These are phyloP conservation scores for Struthio camelus DNA, from an alignment of 2,113 vertebrate species.

Conservation along the genomic window DNA sequence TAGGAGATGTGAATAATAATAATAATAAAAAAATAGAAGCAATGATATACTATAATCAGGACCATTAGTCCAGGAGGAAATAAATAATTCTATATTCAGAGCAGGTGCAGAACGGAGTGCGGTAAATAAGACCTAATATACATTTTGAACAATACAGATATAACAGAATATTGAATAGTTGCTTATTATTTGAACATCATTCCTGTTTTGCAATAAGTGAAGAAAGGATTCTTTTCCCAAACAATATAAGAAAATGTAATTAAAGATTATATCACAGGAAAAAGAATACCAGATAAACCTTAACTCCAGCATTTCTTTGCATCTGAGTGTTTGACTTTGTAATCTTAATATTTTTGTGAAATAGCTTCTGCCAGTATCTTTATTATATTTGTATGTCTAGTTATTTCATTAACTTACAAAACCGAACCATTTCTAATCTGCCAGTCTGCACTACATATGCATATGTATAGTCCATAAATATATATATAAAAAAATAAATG, in stretches of 20 bases:
- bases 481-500: neutral
- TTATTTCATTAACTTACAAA: neutral
- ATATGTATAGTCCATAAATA: neutral
- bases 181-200: neutral
- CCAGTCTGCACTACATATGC: neutral
- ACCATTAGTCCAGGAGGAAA: neutral
- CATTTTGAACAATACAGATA: neutral
- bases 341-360: neutral
- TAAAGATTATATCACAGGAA: neutral
- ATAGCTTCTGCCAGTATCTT: neutral
- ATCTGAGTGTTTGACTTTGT: neutral
- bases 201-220: neutral
- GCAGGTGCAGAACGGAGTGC: neutral
- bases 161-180: neutral
- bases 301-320: neutral
- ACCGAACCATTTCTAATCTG: neutral
- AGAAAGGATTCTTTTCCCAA: neutral
- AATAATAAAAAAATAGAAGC: neutral
- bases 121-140: neutral
- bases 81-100: slow-evolving; percentile 1
- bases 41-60: neutral
- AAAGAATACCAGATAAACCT: neutral
- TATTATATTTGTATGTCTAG: neutral
- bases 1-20: neutral
- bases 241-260: neutral